These are phyloP conservation scores for Eudasyphora cyanicolor DNA, from an alignment of 2,888 invertebrate genomes.

Conservation along the genomic window DNA sequence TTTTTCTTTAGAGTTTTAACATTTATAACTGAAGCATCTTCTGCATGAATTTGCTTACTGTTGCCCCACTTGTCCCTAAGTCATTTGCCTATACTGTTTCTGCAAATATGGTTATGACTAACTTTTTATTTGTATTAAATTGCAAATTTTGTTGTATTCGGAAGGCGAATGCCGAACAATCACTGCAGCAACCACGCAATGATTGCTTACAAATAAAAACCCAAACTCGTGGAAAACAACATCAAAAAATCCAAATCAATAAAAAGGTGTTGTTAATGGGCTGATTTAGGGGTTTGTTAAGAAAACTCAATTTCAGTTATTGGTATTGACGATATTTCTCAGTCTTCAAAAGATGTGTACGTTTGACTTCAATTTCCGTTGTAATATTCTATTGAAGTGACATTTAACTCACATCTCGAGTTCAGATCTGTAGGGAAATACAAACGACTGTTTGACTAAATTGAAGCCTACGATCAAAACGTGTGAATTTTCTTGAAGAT, in stretches of 20 bases:
- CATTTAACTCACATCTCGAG: conserved; percentile 29
- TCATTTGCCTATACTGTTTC: background rate
- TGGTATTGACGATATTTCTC: background rate
- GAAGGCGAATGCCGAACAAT: conserved; percentile 9
- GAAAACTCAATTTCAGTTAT: conserved; percentile 18
- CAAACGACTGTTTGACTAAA: background rate
- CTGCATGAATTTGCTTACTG: too few species aligned
- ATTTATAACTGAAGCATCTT: too few species aligned
- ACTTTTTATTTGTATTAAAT: conserved; percentile 2
- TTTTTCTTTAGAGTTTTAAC: too few species aligned
- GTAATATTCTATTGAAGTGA: conserved; percentile 53
- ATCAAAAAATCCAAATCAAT: conserved; percentile 57
- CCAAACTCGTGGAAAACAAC: conserved; percentile 21
- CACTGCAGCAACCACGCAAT: conserved; percentile 32
- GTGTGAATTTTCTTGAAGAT: conserved; percentile 41
- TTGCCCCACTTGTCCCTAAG: background rate
- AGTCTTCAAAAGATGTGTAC: conserved; percentile 42
- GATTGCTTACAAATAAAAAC: conserved; percentile 3
- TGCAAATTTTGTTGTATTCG: conserved; percentile 2
- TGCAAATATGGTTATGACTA: background rate
- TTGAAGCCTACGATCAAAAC: background rate
- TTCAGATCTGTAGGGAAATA: background rate
- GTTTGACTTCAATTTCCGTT: conserved; percentile 62
- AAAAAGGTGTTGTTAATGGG: conserved; percentile 56
- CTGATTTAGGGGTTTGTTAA: conserved; percentile 26